Evolutionary conservation across 2,888 invertebrate species (phyloP), one percentile per base, ranked within the genome.

Genomic region (Rhagium mordax): DNA sequence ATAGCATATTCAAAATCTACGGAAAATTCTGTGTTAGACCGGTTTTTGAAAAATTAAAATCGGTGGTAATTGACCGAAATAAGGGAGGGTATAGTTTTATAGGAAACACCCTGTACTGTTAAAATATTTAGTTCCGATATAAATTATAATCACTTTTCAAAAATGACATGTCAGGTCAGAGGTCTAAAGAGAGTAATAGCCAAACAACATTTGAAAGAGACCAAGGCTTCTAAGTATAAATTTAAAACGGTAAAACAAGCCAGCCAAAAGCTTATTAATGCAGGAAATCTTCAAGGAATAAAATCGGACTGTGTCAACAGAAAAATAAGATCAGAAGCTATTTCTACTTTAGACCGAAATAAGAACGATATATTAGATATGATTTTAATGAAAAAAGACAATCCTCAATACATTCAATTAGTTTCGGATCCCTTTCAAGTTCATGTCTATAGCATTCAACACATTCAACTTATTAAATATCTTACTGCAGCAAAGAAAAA

Each of bases 281-380:
- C 33, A 49, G 65, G 53, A 18, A 65, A 65, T 53, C 53, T 65
- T 27, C 51, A 53, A 29, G 65, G 21, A 0, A 53, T 65, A 65
- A 65, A 65, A 29, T 65, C 65, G 2, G 53, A 53, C 15, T 65
- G 65, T 33, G 65, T 65, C 21, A 20, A 21, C 8, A 15, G 65
- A 20, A 29, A 65, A 18, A 27, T 65, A 53, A 27, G 53, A 33
- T 65, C 53, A 10, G 65, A 65, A 53, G 53, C 51, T 1, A 18
- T 65, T 20, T 65, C 65, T 65, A 29, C 16, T 18, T 65, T 65
- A 33, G 29, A 65, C 29, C 27, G 27, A 65, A 51, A 65, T 18
- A 51, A 27, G 4, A 51, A 65, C 15, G 64, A 65, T 13, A 51
- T 65, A 27, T 8, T 65, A 20, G 51, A 65, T 51, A 65, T 65